Conservation (phyloP, 1,140 invertebrate genomes). For the Drosophila navojoa region DNA sequence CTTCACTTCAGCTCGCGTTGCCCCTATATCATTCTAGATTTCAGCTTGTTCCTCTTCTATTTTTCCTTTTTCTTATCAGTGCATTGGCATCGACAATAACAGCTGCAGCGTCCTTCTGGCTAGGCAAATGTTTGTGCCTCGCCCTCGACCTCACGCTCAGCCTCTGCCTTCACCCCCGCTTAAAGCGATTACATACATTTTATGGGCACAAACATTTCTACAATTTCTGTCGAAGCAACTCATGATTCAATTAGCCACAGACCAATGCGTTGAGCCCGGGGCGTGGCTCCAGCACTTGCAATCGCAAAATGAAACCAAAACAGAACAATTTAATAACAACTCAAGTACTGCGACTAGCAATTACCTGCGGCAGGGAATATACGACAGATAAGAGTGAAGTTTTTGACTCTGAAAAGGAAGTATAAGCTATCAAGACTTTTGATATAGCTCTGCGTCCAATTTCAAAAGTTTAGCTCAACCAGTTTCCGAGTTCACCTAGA, state of each 20-base stretch:
- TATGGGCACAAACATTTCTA: constrained; percentile 52
- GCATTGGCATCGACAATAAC: constrained; percentile 54
- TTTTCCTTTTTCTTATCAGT: constrained; percentile 55
- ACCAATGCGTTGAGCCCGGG: constrained; percentile 50
- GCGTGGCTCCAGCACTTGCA: constrained; percentile 20
- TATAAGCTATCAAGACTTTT: no score
- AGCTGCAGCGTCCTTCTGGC: constrained; percentile 35
- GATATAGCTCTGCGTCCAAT: no score
- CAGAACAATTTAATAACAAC: neutral
- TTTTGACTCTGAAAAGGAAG: no score
- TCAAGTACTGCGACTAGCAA: neutral
- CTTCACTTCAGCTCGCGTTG: neutral
- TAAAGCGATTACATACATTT: constrained; percentile 68
- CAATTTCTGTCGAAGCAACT: constrained; percentile 46
- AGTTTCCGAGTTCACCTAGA: neutral
- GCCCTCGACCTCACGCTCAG: neutral
- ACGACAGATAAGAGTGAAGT: no score
- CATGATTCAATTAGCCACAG: constrained; percentile 76
- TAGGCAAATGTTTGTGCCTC: constrained; percentile 65
- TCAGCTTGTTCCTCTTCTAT: neutral
- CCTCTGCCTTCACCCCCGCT: neutral
- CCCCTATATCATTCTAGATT: constrained; percentile 5
- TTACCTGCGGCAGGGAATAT: neutral
- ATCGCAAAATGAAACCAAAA: constrained; percentile 4
- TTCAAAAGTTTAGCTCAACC: neutral